Conservation (phyloP, 2,113 vertebrate species). For the Heterocephalus glaber region DNA sequence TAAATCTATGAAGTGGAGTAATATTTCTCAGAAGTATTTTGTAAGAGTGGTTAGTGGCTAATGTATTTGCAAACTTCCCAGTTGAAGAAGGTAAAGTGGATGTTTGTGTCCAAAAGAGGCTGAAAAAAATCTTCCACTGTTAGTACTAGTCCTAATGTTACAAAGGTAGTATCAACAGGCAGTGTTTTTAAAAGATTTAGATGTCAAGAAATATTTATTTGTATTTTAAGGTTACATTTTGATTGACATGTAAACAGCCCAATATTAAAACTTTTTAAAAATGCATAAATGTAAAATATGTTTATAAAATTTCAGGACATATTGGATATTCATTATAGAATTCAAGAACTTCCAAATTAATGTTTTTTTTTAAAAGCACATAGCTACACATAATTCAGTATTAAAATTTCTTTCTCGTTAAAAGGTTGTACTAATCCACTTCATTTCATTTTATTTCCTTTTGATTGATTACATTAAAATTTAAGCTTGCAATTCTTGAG, state of each 20-base stretch:
- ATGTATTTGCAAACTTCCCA: background rate
- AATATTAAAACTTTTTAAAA: background rate
- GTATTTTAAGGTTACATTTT: background rate
- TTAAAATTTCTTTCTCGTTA: background rate
- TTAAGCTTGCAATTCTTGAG: background rate
- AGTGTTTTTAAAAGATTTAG: background rate
- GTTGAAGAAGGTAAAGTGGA: background rate
- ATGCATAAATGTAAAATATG: background rate
- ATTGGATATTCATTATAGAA: background rate
- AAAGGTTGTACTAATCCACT: background rate
- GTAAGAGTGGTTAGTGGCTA: background rate
- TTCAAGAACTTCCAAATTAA: background rate
- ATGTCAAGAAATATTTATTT: background rate
- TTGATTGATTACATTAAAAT: background rate
- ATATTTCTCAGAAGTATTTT: constrained; percentile 7
- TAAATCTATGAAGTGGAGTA: background rate
- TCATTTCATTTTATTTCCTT: background rate
- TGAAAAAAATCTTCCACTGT: background rate
- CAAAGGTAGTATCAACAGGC: background rate
- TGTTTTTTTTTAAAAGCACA: background rate
- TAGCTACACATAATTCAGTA: background rate
- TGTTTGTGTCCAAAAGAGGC: background rate
- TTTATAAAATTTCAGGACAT: background rate
- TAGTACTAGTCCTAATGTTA: background rate
- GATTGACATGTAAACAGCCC: background rate